phyloP scores from a whole-genome alignment of 1,140 invertebrate genomes.

The Drosophila fuyamai region DNA sequence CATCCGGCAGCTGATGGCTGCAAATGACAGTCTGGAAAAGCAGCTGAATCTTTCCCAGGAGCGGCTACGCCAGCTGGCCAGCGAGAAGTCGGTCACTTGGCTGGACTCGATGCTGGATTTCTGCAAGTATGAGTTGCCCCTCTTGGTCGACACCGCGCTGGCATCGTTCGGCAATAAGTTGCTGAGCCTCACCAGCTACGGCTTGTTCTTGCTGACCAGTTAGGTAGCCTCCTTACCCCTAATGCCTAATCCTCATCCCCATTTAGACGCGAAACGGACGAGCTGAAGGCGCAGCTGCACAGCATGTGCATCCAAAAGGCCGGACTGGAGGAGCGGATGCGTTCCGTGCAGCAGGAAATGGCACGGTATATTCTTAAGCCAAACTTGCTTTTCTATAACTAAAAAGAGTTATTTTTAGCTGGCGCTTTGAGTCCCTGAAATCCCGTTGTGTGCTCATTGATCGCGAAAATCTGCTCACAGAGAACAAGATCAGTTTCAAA shows the following conservation, averaged over 20 bases:
- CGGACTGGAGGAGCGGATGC: conserved; percentile 72
- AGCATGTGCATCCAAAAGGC: conserved; percentile 76
- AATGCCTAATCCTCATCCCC: conserved; percentile 35
- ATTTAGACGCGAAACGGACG: conserved; percentile 84
- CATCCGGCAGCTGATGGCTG: conserved; percentile 60
- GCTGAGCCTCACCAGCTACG: conserved; percentile 58
- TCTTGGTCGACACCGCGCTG: conserved; percentile 54
- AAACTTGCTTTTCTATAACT: not conserved
- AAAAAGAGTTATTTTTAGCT: conserved; percentile 40
- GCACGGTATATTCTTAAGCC: conserved; percentile 50
- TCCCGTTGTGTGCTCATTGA: conserved; percentile 81
- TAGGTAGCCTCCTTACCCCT: conserved; percentile 16
- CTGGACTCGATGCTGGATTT: conserved; percentile 83
- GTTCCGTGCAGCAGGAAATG: conserved; percentile 74
- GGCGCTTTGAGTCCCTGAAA: conserved; percentile 83
- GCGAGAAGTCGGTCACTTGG: conserved; percentile 74
- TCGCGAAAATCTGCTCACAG: conserved; percentile 75
- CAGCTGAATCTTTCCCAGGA: conserved; percentile 66
- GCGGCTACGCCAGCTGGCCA: conserved; percentile 70
- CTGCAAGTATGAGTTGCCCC: conserved; percentile 82
- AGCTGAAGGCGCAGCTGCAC: conserved; percentile 74
- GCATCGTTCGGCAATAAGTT: conserved; percentile 51
- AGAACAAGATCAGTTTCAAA: conserved; percentile 77
- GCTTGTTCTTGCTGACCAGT: conserved; percentile 55
- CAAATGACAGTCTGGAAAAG: conserved; percentile 67